A percentile compares a stretch with the other conserved stretches of the same genome.
phyloP scores from a whole-genome alignment of 2,888 invertebrate species.

The Neoaliturus tenellus region DNA sequence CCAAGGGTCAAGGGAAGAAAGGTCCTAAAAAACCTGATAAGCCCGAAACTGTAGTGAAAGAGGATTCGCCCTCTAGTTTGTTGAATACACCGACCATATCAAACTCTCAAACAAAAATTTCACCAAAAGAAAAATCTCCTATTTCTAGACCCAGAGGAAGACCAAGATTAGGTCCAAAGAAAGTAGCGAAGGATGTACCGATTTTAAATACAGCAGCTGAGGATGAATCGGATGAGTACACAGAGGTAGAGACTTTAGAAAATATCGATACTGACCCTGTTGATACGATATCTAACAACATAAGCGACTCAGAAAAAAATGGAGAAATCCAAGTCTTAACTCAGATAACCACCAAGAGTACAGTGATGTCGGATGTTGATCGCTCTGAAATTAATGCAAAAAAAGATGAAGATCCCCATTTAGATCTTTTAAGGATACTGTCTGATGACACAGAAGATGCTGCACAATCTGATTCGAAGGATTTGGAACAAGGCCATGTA shows the following conservation, averaged over 20 bases:
- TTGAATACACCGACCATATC: neutral
- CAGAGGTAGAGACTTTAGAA: constrained; percentile 32
- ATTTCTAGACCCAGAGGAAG: neutral
- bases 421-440: constrained; percentile 50
- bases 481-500: neutral
- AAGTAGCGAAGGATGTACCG: neutral
- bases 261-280: neutral
- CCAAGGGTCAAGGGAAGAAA: neutral
- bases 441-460: constrained; percentile 36
- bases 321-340: neutral
- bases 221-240: constrained; percentile 28
- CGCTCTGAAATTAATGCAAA: neutral
- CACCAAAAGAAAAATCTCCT: neutral
- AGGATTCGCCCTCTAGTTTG: neutral
- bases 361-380: neutral
- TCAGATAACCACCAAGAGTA: neutral
- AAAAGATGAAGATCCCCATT: constrained; percentile 11
- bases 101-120: neutral
- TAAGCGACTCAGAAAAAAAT: neutral
- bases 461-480: neutral
- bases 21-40: neutral
- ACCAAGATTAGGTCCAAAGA: constrained; percentile 19
- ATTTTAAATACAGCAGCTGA: neutral
- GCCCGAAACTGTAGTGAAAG: neutral
- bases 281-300: neutral